Percentiles rank a stretch among this genome's conserved stretches.
These are phyloP conservation scores for Phylloscopus whistleri DNA, from an alignment of 2,113 vertebrate species.

Conservation along the genomic window DNA sequence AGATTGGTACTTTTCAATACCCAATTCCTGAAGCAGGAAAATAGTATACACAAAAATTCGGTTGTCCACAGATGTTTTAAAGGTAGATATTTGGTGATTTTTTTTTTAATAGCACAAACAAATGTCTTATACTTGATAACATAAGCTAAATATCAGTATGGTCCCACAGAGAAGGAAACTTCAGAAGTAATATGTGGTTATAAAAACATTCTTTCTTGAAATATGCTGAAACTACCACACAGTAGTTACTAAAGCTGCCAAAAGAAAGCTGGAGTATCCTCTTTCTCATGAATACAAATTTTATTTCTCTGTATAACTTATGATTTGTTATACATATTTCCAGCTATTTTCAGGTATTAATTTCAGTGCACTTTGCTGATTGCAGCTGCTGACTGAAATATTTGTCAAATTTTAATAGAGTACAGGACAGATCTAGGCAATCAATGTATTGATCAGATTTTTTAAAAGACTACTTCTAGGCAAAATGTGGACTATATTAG, in stretches of 20 bases:
- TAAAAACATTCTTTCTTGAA: neutral
- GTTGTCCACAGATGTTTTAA: neutral
- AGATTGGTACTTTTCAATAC: neutral
- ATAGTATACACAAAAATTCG: neutral
- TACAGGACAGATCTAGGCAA: neutral
- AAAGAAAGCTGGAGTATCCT: neutral
- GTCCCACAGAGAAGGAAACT: neutral
- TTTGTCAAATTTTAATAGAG: conserved; percentile 27
- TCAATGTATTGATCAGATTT: conserved; percentile 35
- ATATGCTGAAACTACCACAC: neutral
- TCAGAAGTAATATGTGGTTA: neutral
- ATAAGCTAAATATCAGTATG: accelerated
- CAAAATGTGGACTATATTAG: neutral
- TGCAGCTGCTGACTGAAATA: conserved; percentile 31
- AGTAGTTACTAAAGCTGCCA: neutral
- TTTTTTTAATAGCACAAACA: neutral
- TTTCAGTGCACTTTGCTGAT: conserved; percentile 38
- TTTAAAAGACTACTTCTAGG: neutral
- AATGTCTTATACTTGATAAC: neutral
- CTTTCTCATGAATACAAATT: neutral
- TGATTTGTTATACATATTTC: neutral
- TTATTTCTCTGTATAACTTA: neutral
- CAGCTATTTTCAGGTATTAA: neutral
- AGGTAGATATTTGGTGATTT: neutral
- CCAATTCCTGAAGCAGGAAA: neutral